Evolutionary conservation across 2,888 invertebrate species (phyloP), one percentile per base, ranked within the genome.

Genomic region (Luperina nickerlii): DNA sequence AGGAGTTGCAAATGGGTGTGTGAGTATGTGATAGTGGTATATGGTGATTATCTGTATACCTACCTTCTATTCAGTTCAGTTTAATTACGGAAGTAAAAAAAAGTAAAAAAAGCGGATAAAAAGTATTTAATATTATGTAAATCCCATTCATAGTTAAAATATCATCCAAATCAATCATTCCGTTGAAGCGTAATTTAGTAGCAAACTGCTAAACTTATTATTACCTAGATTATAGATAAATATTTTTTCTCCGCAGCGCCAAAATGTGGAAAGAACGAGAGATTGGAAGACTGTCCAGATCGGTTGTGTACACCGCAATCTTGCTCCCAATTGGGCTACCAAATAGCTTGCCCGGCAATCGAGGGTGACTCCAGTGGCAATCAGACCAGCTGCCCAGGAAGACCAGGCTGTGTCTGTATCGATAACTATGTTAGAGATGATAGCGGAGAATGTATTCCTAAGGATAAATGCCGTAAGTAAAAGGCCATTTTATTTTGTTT

Each of bases 241-340:
- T 62, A 42, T 42, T 63, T 60, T 13, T 65, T 13, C 3, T 77
- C 27, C 24, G 3, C 48, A 83, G 86, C 24, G 0, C 63, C 66
- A 7, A 81, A 82, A 68, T 91, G 91, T 82, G 74, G 76, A 24
- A 2, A 75, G 48, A 86, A 90, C 9, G 90, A 91, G 72, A 84
- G 74, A 66, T 86, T 87, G n/a, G 86, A 86, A 65, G 54, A 84
- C 11, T 90, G 89, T 67, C 91, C 91, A 60, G 82, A 86, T 9
- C 60, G 71, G 48, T n/a, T 76, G 3, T 88, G 90, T 11, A 24
- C 45, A 11, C 88, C 91, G 1, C 77, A 79, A 72, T 79, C 60
- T 13, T 92, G 92, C 74, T 78, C 82, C 0, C 82, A 92, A 67
- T 42, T 92, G 4, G 91, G 92, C 1, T 88, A 63, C n/a, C 87